Base-by-base conservation (phyloP, 2,888 invertebrate genomes). In the Macaria liturata region DNA sequence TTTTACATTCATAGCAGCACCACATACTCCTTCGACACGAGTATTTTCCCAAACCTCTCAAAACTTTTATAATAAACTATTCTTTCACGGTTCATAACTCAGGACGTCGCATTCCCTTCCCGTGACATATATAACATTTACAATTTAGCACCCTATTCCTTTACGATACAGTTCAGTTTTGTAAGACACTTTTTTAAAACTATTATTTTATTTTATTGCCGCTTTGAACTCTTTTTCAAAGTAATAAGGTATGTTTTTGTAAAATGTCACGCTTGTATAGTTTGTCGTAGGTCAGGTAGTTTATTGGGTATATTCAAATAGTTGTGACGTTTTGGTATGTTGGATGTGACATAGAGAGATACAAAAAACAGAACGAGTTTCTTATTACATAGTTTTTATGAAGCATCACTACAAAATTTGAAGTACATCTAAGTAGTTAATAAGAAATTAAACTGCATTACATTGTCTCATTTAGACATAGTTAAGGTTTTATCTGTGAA, bases 1-100 rank as follows among this genome's bases (percentile, higher is more conserved):
- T 6, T 34, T 50, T 44, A 50, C n/a, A 50, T 34, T 45, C 31
- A 6, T 51, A 39, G 20, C 45, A 34, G 45, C 31, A 45, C 51
- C 45, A 45, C 51, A 51, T 51, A 45, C 51, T 51, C 37, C 6
- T 8, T 20, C 43, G 51, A 51, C 37, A 46, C 8, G 9, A 51
- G 37, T 39, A 53, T 46, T 46, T 52, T 52, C 46, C 46, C 42
- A 46, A 9, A 8, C 9, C 46, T 32, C 46, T 53, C 40, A 32
- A 46, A 53, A 53, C 53, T 53, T 53, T 46, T 40, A 53, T 53
- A 53, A 53, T 53, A 53, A 53, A 53, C 53, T 53, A 53, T 53
- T 40, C 46, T 45, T 39, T 53, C 53, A 53, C 53, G 53, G 39
- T 53, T 53, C 53, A 53, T 46, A 53, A 53, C 53, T 53, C 53